Evolutionary conservation across 2,797 vertebrate species (phyloP).

Genomic region (Odontamblyopus rebecca): DNA sequence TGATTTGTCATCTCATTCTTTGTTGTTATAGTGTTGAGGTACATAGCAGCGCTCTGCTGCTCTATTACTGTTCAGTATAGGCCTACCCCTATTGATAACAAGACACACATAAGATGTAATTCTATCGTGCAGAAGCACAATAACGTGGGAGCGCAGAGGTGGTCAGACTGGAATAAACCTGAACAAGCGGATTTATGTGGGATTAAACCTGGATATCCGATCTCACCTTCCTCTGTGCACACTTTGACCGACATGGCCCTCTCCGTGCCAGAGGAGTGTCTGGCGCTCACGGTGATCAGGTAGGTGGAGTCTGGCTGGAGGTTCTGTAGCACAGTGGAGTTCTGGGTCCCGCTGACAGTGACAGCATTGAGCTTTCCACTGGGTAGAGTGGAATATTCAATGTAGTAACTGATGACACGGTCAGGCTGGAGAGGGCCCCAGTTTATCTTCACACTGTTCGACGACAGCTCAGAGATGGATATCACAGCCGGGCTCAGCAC

Average conservation of each 20-base stretch:
- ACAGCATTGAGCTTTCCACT: conserved; percentile 72
- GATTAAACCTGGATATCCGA: conserved; percentile 15
- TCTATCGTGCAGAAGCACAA: not conserved
- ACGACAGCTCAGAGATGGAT: conserved; percentile 80
- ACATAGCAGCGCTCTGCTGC: not conserved
- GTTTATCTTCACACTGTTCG: conserved; percentile 83
- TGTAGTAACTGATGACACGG: conserved; percentile 73
- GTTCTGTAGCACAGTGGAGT: conserved; percentile 83
- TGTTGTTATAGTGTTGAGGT: not conserved
- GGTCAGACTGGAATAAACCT: conserved; percentile 32
- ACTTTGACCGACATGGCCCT: conserved; percentile 89
- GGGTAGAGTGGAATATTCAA: conserved; percentile 85
- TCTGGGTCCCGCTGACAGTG: conserved; percentile 73
- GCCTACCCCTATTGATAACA: not conserved
- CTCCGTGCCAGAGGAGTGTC: conserved; percentile 82
- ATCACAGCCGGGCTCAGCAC: conserved; percentile 81
- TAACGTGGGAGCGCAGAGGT: not conserved
- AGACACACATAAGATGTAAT: not conserved
- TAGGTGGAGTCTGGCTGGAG: conserved; percentile 88
- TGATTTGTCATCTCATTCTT: not conserved
- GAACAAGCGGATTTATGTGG: conserved; percentile 5
- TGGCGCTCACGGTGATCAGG: conserved; percentile 87
- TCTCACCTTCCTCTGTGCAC: conserved; percentile 86
- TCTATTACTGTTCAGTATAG: not conserved
- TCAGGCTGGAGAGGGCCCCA: conserved; percentile 85